Conservation (phyloP, 2,113 vertebrate genomes). For the Platichthys flesus region DNA sequence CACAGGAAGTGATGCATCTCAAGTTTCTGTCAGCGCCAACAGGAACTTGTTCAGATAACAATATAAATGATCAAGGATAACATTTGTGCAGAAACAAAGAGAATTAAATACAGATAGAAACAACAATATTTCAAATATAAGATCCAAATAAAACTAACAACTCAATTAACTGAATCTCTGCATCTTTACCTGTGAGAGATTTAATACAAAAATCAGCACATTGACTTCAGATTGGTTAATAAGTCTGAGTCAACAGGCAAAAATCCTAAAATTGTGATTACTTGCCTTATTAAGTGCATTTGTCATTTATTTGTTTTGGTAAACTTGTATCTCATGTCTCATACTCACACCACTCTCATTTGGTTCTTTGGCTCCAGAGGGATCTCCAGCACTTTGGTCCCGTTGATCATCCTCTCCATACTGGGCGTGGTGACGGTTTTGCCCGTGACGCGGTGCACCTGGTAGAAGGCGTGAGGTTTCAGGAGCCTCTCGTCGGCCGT, state of each 20-base stretch:
- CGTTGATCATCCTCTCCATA: conserved; percentile 89
- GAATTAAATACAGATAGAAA: neutral
- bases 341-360: conserved; percentile 92
- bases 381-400: conserved; percentile 94
- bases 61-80: too few relatives aligned
- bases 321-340: neutral
- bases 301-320: neutral
- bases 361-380: conserved; percentile 93
- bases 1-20: conserved; percentile 54
- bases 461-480: conserved; percentile 97
- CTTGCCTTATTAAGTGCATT: neutral
- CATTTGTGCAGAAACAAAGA: neutral
- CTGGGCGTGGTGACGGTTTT: conserved; percentile 96
- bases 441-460: conserved; percentile 96
- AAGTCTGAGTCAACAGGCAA: neutral
- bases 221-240: neutral
- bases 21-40: conserved; percentile 21
- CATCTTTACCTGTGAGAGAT: too few relatives aligned
- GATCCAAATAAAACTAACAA: too few relatives aligned
- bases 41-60: neutral
- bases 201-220: too few relatives aligned
- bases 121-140: too few relatives aligned
- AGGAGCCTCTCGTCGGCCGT: conserved; percentile 93
- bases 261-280: too few relatives aligned
- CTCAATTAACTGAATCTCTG: too few relatives aligned